phyloP scores from a whole-genome alignment of 2,888 invertebrate species.

The Folsomia candida region DNA sequence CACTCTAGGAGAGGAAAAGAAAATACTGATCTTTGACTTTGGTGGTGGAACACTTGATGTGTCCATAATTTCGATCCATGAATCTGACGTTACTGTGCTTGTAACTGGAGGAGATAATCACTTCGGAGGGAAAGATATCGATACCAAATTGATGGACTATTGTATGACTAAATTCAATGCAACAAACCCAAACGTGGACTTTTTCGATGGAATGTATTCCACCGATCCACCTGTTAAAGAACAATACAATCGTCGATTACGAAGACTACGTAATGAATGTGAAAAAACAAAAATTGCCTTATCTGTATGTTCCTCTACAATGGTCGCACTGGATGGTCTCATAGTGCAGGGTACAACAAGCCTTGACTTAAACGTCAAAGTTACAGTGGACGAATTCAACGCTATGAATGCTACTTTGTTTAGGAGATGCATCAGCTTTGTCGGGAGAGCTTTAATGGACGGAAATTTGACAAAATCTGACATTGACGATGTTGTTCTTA shows the following conservation, averaged over 20 bases:
- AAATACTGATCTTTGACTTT: not conserved
- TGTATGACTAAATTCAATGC: not conserved
- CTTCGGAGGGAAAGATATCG: not conserved
- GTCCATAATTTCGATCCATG: not conserved
- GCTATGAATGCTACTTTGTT: conserved; percentile 73
- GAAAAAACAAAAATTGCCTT: conserved; percentile 59
- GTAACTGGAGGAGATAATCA: not conserved
- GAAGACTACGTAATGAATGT: not conserved
- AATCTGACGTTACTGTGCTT: not conserved
- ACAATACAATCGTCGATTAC: not conserved
- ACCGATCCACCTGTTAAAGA: no score
- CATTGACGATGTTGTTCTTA: not conserved
- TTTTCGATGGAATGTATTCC: no score
- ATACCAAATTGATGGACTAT: not conserved
- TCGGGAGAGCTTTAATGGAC: not conserved
- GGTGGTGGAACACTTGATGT: not conserved
- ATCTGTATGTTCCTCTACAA: no score
- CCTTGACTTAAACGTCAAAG: no score
- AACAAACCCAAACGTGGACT: no score
- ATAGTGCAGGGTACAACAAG: no score
- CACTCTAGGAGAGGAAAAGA: no score
- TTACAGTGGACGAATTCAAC: no score
- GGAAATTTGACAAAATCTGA: not conserved
- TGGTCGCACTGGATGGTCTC: no score
- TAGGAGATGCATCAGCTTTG: not conserved